These are phyloP conservation scores for Acinonyx jubatus DNA, from an alignment of 2,113 vertebrate genomes.

Conservation along the genomic window DNA sequence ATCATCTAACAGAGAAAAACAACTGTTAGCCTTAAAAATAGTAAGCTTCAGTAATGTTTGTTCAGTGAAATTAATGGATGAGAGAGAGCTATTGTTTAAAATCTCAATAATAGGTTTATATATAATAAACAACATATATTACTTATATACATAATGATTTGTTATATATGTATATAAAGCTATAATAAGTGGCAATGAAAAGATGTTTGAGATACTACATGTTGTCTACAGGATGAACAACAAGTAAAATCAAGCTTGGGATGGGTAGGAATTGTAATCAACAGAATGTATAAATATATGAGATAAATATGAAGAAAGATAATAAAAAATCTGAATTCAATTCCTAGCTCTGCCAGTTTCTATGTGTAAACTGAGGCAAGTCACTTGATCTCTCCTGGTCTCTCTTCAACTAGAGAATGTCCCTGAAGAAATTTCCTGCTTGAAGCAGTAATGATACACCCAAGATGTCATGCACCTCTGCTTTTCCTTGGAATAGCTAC, in stretches of 20 bases:
- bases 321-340: neutral
- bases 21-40: neutral
- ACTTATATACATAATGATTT: neutral
- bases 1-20: neutral
- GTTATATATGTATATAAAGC: neutral
- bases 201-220: neutral
- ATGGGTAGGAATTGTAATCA: neutral
- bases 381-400: neutral
- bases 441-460: neutral
- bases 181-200: neutral
- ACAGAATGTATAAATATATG: neutral
- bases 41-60: neutral
- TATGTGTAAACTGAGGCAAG: neutral
- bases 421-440: neutral
- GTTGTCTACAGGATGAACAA: neutral
- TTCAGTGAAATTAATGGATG: neutral
- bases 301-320: neutral
- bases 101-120: neutral
- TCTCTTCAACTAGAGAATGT: neutral
- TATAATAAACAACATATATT: neutral
- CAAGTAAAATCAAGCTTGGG: neutral
- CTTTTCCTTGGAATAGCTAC: neutral
- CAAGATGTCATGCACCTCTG: neutral
- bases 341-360: neutral
- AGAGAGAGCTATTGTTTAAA: neutral